Conservation (phyloP, 2,888 invertebrate species). For the Villa cingulata region DNA sequence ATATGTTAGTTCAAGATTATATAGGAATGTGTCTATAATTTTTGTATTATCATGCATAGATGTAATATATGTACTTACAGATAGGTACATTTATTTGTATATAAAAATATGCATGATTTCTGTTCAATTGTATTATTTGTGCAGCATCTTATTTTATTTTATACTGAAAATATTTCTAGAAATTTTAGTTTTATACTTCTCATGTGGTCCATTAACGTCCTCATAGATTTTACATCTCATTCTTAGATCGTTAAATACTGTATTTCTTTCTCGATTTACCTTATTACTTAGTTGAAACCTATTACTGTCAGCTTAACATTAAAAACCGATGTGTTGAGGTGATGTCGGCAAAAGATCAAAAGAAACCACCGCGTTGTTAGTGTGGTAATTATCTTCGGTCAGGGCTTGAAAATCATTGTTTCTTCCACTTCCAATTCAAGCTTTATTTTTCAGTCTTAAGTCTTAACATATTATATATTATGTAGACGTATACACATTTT, state of each 20-base stretch:
- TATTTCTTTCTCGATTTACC: conserved; percentile 19
- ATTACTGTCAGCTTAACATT: conserved; percentile 36
- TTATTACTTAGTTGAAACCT: conserved; percentile 28
- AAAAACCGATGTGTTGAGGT: conserved; percentile 35
- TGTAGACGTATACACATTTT: not conserved
- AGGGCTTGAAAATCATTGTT: conserved; percentile 8
- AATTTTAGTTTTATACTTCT: not conserved
- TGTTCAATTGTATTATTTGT: too few relatives aligned
- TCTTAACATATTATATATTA: not conserved
- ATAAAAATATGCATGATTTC: too few relatives aligned
- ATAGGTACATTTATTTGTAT: too few relatives aligned
- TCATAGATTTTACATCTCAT: not conserved
- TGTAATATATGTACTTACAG: too few relatives aligned
- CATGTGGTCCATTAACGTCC: not conserved
- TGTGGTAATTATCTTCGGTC: conserved; percentile 9
- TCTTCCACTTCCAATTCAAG: conserved; percentile 6
- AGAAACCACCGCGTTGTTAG: conserved; percentile 9
- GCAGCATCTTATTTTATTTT: too few relatives aligned
- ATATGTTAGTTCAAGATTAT: too few relatives aligned
- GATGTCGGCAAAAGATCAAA: conserved; percentile 15
- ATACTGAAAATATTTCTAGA: too few relatives aligned
- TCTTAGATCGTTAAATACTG: not conserved
- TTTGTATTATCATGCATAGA: too few relatives aligned
- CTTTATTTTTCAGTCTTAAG: not conserved
- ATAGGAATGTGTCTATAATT: too few relatives aligned